Conservation (phyloP, 2,888 invertebrate species). For the Acrobasis suavella region DNA sequence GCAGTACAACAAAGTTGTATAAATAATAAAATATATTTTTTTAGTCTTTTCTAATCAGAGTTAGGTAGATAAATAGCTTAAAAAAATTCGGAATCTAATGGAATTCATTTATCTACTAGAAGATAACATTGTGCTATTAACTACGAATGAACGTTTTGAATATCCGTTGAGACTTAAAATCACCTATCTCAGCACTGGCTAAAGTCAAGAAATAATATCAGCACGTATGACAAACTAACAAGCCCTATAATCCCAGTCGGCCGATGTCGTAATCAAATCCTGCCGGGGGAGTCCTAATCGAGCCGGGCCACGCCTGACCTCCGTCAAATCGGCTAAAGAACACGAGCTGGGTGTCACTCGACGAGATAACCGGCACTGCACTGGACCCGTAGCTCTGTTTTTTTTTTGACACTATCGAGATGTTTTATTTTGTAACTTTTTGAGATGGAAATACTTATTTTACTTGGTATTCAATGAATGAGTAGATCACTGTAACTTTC, state of each 20-base stretch:
- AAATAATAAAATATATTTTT: too few relatives aligned
- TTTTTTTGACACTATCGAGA: conserved; percentile 1
- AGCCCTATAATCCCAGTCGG: conserved; percentile 46
- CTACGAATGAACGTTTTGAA: too few relatives aligned
- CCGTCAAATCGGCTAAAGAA: conserved; percentile 67
- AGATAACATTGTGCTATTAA: too few relatives aligned
- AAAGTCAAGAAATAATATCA: conserved; percentile 9
- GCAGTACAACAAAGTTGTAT: too few relatives aligned
- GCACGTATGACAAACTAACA: conserved; percentile 20
- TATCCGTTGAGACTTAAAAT: too few relatives aligned
- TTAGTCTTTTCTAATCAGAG: too few relatives aligned
- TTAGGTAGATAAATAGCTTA: too few relatives aligned
- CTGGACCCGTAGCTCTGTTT: not conserved
- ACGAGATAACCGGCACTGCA: conserved; percentile 50
- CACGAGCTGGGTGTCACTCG: conserved; percentile 59
- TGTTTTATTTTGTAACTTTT: not conserved
- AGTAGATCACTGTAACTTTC: too few relatives aligned
- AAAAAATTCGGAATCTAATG: too few relatives aligned
- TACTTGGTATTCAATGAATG: too few relatives aligned
- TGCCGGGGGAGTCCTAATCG: conserved; percentile 64
- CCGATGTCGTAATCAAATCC: conserved; percentile 65
- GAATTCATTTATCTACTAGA: too few relatives aligned
- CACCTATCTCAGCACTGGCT: not conserved
- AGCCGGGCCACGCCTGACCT: conserved; percentile 69
- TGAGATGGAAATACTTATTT: too few relatives aligned